Evolutionary conservation across 2,797 vertebrate genomes (phyloP), one percentile per base, ranked within the genome.

Genomic region (Acridotheres tristis): DNA sequence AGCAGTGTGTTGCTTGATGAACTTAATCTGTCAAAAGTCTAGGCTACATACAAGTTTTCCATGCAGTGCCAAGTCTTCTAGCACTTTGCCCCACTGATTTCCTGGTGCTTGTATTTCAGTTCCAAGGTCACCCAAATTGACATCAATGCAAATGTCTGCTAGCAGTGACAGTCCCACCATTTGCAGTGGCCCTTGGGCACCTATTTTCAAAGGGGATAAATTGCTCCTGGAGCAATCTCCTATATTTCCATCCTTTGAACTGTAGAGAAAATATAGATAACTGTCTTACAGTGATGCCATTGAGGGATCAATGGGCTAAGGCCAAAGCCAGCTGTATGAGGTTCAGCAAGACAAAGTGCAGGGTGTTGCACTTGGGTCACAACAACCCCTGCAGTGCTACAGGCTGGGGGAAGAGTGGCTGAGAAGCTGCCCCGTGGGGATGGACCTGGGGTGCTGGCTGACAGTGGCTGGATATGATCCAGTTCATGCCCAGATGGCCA

Each of bases 41-140:
- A 36, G 25, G 16, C 16, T 74, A 27, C 1, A 1, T 72, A 25
- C 78, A 8, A 0, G 0, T 61, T 83, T 50, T 22, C 10, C 8
- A 27, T 19, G 2, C 12, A 67, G 29, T 80, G 25, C 17, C 14
- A 73, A 20, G 25, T 5, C 14, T 54, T 71, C 62, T 19, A n/a
- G 21, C 10, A 29, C 32, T 76, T 58, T 59, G 58, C 8, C 17
- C 38, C 53, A 43, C 27, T 40, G 61, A 36, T 65, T 43, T 93
- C 13, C 40, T 26, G 18, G 54, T 53, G 15, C 4, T 80, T 71
- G 8, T 15, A 26, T 38, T 77, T 89, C 13, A 20, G n/a, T 85
- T 80, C 32, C 18, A 25, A 0, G 0, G 29, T 42, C 53, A 84
- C 25, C 15, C 29, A 43, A 83, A 89, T 16, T 12, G 66, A 7